Base-by-base conservation (phyloP, 2,797 vertebrate species). In the Sylvia borin region DNA sequence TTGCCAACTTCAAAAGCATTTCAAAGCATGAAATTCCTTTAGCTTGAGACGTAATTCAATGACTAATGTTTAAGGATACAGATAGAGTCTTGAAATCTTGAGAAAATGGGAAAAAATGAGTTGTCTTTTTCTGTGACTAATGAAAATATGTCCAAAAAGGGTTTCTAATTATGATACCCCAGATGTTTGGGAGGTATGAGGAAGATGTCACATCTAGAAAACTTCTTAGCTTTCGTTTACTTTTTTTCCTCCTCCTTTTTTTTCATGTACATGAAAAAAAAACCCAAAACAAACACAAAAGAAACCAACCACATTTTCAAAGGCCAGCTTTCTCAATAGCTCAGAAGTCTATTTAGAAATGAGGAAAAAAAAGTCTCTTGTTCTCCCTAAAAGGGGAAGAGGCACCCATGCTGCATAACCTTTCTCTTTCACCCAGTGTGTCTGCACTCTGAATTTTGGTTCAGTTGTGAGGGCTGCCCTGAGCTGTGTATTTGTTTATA, bases 1-100 rank as follows among this genome's bases (percentile, higher is more conserved):
- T 42, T 87, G 42, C 22, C 27, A 83, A 66, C 88, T 83, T 92
- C 78, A 95, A 89, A 96, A 87, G 78, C 68, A 29, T 93, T 93
- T 89, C 38, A 93, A 78, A 92, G 65, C 61, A 80, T 92, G 50
- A 91, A 92, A 83, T 91, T 88, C 42, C 43, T 82, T 77, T 85
- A 88, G 11, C 40, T 43, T 94, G 86, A 96, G 91, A 77, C 13
- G 58, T 74, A 62, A 80, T 95, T 68, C 70, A 91, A 80, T 91
- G 50, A 76, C 48, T 95, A 91, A 77, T 74, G 50, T 85, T 90
- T 92, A 91, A 89, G 20, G 38, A 60, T 89, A 76, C 14, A 58
- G 25, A 8, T 50, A 72, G 24, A 64, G 42, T 78, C 85, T 93
- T 87, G 82, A 97, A 96, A 97, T 71, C 50, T 75, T 80, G 81